A percentile compares a stretch with the other conserved stretches of the same genome.
Evolutionary conservation across 2,113 vertebrate genomes (phyloP).

Genomic region (Paradoxurus hermaphroditus): DNA sequence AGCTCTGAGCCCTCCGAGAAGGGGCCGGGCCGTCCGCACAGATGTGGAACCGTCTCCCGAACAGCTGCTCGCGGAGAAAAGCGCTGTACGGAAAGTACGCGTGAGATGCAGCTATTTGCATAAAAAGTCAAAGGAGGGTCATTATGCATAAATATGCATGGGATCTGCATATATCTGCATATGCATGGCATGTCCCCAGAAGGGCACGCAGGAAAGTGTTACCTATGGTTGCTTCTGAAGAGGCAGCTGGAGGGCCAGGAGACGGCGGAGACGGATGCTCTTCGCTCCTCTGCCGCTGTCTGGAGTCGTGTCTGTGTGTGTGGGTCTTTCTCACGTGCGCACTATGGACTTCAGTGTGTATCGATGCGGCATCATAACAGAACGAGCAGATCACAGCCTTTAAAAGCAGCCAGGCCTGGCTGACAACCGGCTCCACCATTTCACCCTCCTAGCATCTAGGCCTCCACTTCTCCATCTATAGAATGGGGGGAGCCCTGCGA

Average conservation of each 20-base stretch:
- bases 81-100: accelerated
- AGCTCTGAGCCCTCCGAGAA: accelerated
- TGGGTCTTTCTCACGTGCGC: accelerated
- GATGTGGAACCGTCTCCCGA: too few relatives aligned
- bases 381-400: background rate
- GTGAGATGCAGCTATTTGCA: background rate
- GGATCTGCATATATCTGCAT: accelerated
- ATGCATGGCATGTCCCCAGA: background rate
- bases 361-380: accelerated
- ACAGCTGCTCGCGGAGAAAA: accelerated
- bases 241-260: background rate
- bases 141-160: accelerated
- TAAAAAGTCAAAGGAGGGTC: background rate
- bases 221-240: background rate
- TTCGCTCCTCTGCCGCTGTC: accelerated
- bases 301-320: too few relatives aligned
- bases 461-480: background rate
- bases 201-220: accelerated
- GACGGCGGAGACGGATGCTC: background rate
- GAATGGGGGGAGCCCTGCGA: accelerated
- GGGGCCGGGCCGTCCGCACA: accelerated
- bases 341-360: accelerated
- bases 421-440: background rate
- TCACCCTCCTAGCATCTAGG: background rate
- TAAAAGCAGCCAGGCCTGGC: background rate